Percentiles rank a stretch among this genome's conserved stretches.
These are phyloP conservation scores for Teinopalpus imperialis DNA, from an alignment of 2,888 invertebrate species.

Conservation along the genomic window DNA sequence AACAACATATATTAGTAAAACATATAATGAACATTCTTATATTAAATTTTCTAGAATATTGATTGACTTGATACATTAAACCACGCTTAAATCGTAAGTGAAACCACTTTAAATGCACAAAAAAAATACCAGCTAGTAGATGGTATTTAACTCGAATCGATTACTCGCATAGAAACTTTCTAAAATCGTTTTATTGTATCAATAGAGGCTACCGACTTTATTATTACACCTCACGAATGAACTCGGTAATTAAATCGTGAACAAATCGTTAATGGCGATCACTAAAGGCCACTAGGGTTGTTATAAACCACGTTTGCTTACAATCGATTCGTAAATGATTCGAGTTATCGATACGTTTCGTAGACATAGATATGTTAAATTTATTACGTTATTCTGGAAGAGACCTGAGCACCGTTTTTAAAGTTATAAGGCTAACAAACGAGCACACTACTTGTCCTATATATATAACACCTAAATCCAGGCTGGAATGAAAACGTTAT, in stretches of 20 bases:
- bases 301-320: not conserved
- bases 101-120: not conserved
- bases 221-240: conserved; percentile 18
- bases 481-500: no score
- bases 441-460: no score
- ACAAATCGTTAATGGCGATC: conserved; percentile 65
- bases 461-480: no score
- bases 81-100: no score
- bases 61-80: no score
- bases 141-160: conserved; percentile 10
- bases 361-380: not conserved
- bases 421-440: no score
- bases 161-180: conserved; percentile 34
- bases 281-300: conserved; percentile 50
- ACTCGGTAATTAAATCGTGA: conserved; percentile 64
- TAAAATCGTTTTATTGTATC: conserved; percentile 43
- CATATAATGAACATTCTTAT: no score
- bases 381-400: no score
- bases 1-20: no score
- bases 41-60: no score
- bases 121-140: conserved; percentile 4
- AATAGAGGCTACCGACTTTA: conserved; percentile 51
- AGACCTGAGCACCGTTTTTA: no score
- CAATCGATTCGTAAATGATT: not conserved
- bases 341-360: not conserved